Percentiles rank a stretch among this genome's conserved stretches.
These are phyloP conservation scores for Melipona beecheii DNA, from an alignment of 2,888 invertebrate species.

Conservation along the genomic window DNA sequence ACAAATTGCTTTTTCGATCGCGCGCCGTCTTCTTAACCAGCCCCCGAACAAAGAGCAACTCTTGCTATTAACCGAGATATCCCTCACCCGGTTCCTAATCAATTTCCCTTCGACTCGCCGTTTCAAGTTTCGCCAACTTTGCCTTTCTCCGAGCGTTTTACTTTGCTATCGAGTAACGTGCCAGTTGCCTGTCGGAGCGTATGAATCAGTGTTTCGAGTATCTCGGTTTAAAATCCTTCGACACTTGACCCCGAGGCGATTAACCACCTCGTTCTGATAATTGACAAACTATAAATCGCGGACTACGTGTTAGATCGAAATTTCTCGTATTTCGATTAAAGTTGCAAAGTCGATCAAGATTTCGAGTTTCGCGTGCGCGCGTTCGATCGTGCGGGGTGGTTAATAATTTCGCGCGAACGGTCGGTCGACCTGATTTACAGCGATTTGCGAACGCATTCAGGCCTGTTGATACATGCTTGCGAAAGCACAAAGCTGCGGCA, in stretches of 20 bases:
- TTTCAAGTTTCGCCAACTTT: neutral
- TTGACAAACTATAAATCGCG: neutral
- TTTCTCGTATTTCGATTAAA: neutral
- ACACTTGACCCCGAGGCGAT: neutral
- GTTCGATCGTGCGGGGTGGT: constrained; percentile 41
- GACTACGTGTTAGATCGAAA: neutral
- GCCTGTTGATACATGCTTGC: constrained; percentile 67
- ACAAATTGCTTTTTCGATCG: constrained; percentile 56
- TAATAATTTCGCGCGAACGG: constrained; percentile 53
- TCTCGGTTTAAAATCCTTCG: neutral
- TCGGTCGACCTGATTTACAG: constrained; percentile 64
- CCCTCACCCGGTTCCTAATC: constrained; percentile 35
- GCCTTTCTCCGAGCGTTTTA: neutral
- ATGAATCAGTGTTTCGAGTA: neutral
- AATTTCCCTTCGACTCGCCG: constrained; percentile 42
- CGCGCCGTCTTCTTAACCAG: constrained; percentile 46
- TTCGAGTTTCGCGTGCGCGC: neutral
- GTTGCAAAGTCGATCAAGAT: neutral
- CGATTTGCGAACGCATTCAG: constrained; percentile 66
- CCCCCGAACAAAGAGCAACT: constrained; percentile 47
- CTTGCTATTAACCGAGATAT: constrained; percentile 47
- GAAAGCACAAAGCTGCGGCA: constrained; percentile 77
- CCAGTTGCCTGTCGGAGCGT: neutral
- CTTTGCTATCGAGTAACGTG: neutral
- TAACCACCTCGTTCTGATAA: too few species aligned